phyloP scores from a whole-genome alignment of 1,140 invertebrate species.

The Zaprionus tsacasi region DNA sequence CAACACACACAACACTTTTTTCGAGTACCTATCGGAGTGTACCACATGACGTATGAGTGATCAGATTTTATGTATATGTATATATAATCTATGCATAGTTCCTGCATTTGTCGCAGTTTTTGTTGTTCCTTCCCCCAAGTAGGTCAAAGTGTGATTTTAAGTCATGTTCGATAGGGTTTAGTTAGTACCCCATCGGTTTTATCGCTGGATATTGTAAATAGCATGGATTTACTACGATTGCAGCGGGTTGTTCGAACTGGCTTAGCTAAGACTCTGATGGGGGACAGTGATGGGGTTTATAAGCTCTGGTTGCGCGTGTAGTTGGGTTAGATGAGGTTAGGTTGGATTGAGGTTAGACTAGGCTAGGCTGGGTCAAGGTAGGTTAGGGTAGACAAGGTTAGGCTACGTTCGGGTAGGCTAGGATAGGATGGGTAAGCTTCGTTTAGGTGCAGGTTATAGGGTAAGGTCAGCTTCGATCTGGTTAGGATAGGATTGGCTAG shows the following conservation, averaged over 20 bases:
- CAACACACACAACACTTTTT: background rate
- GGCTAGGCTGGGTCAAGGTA: background rate
- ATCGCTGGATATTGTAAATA: background rate
- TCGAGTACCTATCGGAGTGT: background rate
- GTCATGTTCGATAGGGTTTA: background rate
- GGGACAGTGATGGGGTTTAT: background rate
- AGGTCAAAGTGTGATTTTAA: slow-evolving; percentile 9
- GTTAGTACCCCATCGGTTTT: background rate
- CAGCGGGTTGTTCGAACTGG: background rate
- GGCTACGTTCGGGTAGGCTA: background rate
- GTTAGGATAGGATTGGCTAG: background rate
- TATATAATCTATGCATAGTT: slow-evolving; percentile 8
- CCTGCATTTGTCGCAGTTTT: background rate
- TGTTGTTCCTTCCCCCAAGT: background rate
- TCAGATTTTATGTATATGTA: slow-evolving; percentile 4
- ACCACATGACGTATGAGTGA: slow-evolving; percentile 23
- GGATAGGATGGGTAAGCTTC: too few relatives aligned
- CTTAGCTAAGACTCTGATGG: background rate
- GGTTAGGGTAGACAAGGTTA: background rate
- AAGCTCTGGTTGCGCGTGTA: background rate
- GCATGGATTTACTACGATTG: background rate
- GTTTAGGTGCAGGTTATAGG: too few relatives aligned
- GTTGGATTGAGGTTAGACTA: background rate
- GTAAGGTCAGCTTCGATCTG: background rate
- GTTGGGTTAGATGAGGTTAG: background rate